Evolutionary conservation across 2,888 invertebrate species (phyloP).

Genomic region (Drosophila stalkeri): DNA sequence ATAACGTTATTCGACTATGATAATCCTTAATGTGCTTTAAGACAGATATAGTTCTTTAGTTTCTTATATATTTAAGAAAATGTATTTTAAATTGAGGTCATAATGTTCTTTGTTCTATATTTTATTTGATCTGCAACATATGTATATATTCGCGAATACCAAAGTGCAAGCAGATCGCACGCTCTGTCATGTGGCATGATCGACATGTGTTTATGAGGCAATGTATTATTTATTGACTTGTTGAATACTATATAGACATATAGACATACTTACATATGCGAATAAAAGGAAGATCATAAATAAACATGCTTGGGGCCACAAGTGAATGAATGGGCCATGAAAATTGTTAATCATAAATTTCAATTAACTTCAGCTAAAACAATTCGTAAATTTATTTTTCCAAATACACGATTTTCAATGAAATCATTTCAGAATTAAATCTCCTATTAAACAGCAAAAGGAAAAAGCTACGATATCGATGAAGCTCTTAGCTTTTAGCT

Average conservation of each 20-base stretch:
- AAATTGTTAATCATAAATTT: conserved; percentile 43
- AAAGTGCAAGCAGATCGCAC: conserved; percentile 10
- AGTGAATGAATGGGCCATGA: conserved; percentile 28
- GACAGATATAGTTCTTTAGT: not conserved
- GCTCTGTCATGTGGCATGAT: conserved; percentile 43
- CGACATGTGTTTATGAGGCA: conserved; percentile 49
- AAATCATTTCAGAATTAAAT: conserved; percentile 6
- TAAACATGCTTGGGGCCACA: conserved; percentile 28
- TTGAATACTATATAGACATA: conserved; percentile 19
- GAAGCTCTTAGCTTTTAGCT: too few species aligned
- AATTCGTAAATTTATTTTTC: conserved; percentile 26
- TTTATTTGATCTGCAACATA: too few species aligned
- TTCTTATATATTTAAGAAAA: not conserved
- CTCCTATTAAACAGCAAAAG: not conserved
- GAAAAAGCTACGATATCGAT: too few species aligned
- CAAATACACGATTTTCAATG: conserved; percentile 19
- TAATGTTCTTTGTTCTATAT: not conserved
- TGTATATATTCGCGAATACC: not conserved
- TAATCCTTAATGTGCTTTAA: not conserved
- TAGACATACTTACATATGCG: not conserved
- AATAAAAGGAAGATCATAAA: conserved; percentile 46
- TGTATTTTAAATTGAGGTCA: not conserved
- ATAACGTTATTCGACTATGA: not conserved
- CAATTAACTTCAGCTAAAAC: conserved; percentile 38
- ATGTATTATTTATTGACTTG: conserved; percentile 39